Percentiles rank a stretch among this genome's conserved stretches.
phyloP scores from a whole-genome alignment of 2,797 vertebrate species.

The Cryptoprocta ferox region DNA sequence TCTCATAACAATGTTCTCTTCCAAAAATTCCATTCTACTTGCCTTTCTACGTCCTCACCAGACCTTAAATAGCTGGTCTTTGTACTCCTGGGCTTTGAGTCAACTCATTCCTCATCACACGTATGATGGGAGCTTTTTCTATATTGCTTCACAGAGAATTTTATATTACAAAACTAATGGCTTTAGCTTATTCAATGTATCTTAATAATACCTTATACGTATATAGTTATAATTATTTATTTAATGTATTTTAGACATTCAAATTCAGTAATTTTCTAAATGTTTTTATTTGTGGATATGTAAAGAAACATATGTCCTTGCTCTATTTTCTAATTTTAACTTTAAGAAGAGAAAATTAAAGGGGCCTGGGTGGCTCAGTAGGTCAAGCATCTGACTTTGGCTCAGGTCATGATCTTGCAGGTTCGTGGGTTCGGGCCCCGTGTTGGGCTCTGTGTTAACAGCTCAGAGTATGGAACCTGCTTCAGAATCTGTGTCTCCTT shows the following conservation, averaged over 20 bases:
- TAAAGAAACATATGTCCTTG: not conserved
- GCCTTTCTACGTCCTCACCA: not conserved
- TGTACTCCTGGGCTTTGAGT: not conserved
- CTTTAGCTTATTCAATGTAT: not conserved
- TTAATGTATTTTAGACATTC: not conserved
- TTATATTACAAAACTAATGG: not conserved
- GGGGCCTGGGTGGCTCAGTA: not conserved
- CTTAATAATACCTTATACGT: not conserved
- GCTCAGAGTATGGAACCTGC: too few species aligned
- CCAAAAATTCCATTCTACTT: not conserved
- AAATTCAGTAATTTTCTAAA: not conserved
- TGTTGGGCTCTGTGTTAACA: too few species aligned
- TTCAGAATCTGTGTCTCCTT: not conserved
- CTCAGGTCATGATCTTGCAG: not conserved
- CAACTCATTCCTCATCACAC: not conserved
- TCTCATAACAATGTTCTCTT: not conserved
- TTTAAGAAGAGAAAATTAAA: not conserved
- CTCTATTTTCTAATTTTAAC: not conserved
- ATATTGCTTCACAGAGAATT: not conserved
- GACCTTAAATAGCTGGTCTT: not conserved
- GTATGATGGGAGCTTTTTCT: not conserved
- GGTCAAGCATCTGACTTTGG: not conserved
- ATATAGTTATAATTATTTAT: not conserved
- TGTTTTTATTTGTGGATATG: not conserved
- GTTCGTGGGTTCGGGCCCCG: too few species aligned